Conservation (phyloP, 2,888 invertebrate species). For the Drosophila paracracens region DNA sequence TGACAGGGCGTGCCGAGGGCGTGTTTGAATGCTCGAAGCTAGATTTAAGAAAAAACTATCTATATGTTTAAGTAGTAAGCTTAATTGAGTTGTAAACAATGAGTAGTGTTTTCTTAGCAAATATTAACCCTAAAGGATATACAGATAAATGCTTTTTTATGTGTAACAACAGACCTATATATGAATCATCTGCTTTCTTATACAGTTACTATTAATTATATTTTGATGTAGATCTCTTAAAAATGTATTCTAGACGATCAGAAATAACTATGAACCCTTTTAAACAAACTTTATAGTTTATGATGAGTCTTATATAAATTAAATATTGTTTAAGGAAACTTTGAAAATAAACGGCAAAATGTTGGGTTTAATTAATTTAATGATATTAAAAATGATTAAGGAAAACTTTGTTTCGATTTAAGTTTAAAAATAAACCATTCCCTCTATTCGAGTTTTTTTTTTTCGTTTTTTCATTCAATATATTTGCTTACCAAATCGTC, state of each 20-base stretch:
- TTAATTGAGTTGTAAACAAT: background rate
- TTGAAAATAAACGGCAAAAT: background rate
- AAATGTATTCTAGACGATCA: background rate
- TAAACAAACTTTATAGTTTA: background rate
- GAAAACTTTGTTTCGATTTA: background rate
- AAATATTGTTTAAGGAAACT: background rate
- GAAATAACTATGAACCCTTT: background rate
- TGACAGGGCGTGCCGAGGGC: slow-evolving; percentile 1
- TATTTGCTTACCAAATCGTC: slow-evolving; percentile 73
- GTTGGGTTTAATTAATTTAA: background rate
- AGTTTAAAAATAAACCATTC: background rate
- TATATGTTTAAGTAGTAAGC: background rate
- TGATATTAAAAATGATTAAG: background rate
- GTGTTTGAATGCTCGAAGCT: background rate
- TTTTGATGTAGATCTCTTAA: fast-evolving
- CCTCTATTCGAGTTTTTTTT: background rate
- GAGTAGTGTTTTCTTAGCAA: background rate
- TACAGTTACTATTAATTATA: background rate
- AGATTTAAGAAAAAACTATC: background rate
- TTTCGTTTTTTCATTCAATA: background rate
- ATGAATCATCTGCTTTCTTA: background rate
- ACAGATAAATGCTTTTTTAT: background rate
- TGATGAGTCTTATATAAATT: background rate
- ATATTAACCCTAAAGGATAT: background rate
- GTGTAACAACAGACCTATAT: background rate